Percentiles rank a stretch among this genome's conserved stretches.
Evolutionary conservation across 2,888 invertebrate species (phyloP).

Genomic region (Eustalomyia histrio): DNA sequence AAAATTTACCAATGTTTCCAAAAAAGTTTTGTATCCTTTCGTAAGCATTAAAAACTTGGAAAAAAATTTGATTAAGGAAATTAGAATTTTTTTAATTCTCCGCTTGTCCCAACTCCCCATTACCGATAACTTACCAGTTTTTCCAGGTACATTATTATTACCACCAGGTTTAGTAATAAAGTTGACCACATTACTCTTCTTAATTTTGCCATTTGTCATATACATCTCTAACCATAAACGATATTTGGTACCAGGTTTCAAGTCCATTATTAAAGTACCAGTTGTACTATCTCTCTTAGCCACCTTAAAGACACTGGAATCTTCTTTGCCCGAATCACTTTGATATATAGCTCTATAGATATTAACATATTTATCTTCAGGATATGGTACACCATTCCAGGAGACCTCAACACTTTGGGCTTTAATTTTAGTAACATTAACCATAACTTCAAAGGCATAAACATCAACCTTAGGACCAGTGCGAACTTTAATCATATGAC

Average conservation of each 20-base stretch:
- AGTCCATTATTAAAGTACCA: slow-evolving; percentile 84
- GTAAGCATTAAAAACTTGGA: slow-evolving; percentile 71
- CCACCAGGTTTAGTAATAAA: slow-evolving; percentile 90
- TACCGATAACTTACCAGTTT: slow-evolving; percentile 74
- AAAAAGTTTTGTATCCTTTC: slow-evolving; percentile 72
- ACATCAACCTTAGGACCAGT: slow-evolving; percentile 87
- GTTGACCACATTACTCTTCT: slow-evolving; percentile 93
- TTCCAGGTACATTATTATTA: slow-evolving; percentile 79
- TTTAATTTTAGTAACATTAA: slow-evolving; percentile 88
- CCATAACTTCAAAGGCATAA: slow-evolving; percentile 89
- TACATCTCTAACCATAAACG: slow-evolving; percentile 94
- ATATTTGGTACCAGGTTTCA: slow-evolving; percentile 90
- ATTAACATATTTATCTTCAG: slow-evolving; percentile 93
- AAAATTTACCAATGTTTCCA: slow-evolving; percentile 72
- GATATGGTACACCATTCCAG: slow-evolving; percentile 92
- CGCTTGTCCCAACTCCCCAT: too few species aligned
- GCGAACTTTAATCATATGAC: slow-evolving; percentile 85
- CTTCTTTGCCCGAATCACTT: slow-evolving; percentile 86
- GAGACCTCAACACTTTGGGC: slow-evolving; percentile 88
- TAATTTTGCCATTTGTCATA: slow-evolving; percentile 92
- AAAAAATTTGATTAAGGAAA: slow-evolving; percentile 36
- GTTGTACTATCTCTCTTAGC: slow-evolving; percentile 87
- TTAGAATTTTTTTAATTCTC: neutral
- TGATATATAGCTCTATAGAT: slow-evolving; percentile 92
- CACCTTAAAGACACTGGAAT: slow-evolving; percentile 86